A percentile compares a stretch with the other conserved stretches of the same genome.
phyloP scores from a whole-genome alignment of 1,140 invertebrate species.

The Drosophila sproati region DNA sequence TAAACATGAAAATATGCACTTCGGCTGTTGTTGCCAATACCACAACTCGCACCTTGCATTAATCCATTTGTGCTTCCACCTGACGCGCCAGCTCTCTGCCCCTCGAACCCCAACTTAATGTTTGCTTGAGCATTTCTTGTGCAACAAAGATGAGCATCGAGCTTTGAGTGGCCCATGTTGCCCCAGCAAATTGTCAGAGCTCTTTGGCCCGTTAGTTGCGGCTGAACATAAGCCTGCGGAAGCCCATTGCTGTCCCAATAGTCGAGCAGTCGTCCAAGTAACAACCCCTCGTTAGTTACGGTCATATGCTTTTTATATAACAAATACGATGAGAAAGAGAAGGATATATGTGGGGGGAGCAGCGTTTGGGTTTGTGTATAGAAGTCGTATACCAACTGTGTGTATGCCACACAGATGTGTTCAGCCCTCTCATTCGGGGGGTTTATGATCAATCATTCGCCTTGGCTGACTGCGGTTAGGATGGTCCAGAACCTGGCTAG shows the following conservation, averaged over 20 bases:
- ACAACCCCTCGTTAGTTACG: slow-evolving; percentile 80
- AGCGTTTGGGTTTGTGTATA: neutral
- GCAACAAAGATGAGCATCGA: slow-evolving; percentile 55
- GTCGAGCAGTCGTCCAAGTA: slow-evolving; percentile 56
- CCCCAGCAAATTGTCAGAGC: slow-evolving; percentile 69
- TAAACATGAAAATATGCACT: neutral
- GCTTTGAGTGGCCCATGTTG: slow-evolving; percentile 31
- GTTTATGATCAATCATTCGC: slow-evolving; percentile 80
- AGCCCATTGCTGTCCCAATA: slow-evolving; percentile 24
- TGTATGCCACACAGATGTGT: slow-evolving; percentile 53
- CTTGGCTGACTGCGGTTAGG: slow-evolving; percentile 71
- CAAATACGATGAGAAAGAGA: slow-evolving; percentile 37
- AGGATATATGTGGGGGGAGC: neutral
- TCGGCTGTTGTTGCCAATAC: neutral
- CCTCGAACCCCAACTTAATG: neutral
- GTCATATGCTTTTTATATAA: slow-evolving; percentile 81
- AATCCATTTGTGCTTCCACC: slow-evolving; percentile 28
- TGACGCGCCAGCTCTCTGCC: neutral
- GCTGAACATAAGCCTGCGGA: slow-evolving; percentile 47
- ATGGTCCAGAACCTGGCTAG: slow-evolving; percentile 11
- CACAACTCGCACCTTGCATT: slow-evolving; percentile 30
- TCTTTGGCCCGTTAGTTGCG: slow-evolving; percentile 44
- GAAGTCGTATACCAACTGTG: neutral
- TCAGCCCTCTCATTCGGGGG: slow-evolving; percentile 39
- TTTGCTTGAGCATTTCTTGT: slow-evolving; percentile 12